Evolutionary conservation across 2,888 invertebrate species (phyloP), one percentile per base, ranked within the genome.

Genomic region (Pycnomerus fuliginosus): DNA sequence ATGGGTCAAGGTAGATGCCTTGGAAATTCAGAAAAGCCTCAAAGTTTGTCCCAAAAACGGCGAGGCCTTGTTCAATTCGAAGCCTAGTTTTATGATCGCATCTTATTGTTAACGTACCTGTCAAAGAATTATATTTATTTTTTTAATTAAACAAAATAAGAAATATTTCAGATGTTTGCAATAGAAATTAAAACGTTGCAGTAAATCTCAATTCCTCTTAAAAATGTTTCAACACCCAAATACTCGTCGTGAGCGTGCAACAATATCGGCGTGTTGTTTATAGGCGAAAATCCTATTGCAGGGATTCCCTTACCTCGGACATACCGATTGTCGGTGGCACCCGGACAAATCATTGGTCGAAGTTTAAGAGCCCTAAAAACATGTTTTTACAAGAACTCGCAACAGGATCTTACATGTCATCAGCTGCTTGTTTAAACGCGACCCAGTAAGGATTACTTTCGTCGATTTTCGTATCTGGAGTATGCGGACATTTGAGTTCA

Each of bases 211-310:
- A 96, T 87, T 2, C 94, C 95, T 8, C 76, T 74, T 1, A 95
- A 71, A 72, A 89, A 95, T 3, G 82, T 78, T 5, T 83, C 78
- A 31, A 84, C 85, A 44, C 82, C 80, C 2, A 97, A 73, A 61
- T 78, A 87, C 67, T 98, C 96, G 66, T 97, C 81, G 67, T 94
- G 87, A 67, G 91, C 90, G 65, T 97, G 97, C 0, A 95, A 76
- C 1, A 87, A 76, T 1, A 92, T 82, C 0, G 84, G 86, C 0
- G 93, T 94, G 60, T 84, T 79, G 60, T 87, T 87, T 77, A 95
- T 87, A 0, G 95, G 94, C 0, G 93, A 91, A 73, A 97, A 94
- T 11, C 96, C 91, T 47, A 97, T 74, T 0, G 91, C 91, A 1
- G 90, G 88, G 37, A 89, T 78, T 5, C 90, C 91, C 24, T 80